Base-by-base conservation (phyloP, 2,888 invertebrate genomes). In the Cheilosia impressa region DNA sequence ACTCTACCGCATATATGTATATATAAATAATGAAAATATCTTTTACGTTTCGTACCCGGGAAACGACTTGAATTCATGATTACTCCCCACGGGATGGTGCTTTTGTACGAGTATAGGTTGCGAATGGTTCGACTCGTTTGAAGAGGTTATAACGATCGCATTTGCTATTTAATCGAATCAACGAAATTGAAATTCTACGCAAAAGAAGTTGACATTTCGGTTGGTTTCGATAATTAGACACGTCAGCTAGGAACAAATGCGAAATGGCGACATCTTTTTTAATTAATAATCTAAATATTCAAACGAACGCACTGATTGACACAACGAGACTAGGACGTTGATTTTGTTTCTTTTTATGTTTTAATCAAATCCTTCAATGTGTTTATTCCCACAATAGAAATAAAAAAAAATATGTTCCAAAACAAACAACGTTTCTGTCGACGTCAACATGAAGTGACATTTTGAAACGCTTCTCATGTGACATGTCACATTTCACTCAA, bases 21-120 rank as follows among this genome's bases (percentile, higher is more conserved):
- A 34, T 17, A 45, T 71, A 53, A 76, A 81, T 76, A 77, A 77
- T 71, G 63, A 69, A 76, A 45, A 43, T 58, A 58, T 76, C 52
- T 53, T 58, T 81, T 58, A 58, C 45, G 69, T 81, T 76, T 62
- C n/a, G n/a, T 34, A 45, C 63, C 71, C 57, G 76, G 69, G 45
- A 58, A 77, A 81, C 45, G 52, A 71, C 77, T 81, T 81, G 81
- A 81, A 81, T 81, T 77, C 65, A 41, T 77, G 77, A 81, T 81
- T 57, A 71, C 57, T 60, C 81, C 27, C 71, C 63, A n/a, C 45
- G 65, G 77, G 63, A 22, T 62, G 22, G 22, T 47, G 38, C n/a
- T 47, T 19, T 3, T 7, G 19, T n/a, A 17, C 43, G 43, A 10
- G 43, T n/a, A 43, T 15, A n/a, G 2, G n/a, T n/a, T 17, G 45